Evolutionary conservation across 2,113 vertebrate species (phyloP).

Genomic region (Aptenodytes patagonicus): DNA sequence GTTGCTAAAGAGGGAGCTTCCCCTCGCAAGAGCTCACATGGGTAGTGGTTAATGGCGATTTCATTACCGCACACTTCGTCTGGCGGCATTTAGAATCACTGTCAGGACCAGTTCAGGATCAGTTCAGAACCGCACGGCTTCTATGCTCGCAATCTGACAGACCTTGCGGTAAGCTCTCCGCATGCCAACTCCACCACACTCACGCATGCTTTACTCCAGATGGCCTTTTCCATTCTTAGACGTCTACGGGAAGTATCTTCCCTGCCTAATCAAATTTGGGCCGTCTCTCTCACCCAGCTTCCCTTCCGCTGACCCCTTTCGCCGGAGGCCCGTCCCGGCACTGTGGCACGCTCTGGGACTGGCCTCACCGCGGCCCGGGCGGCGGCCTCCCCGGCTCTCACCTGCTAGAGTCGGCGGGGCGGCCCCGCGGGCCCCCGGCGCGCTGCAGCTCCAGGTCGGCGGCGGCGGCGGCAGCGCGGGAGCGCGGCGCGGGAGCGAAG

Average conservation of each 20-base stretch:
- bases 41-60: not conserved
- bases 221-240: not conserved
- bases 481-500: not conserved
- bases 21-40: accelerated
- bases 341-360: not conserved
- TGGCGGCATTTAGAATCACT: not conserved
- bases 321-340: not conserved
- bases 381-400: not conserved
- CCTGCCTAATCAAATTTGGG: not conserved
- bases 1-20: not conserved
- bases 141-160: accelerated
- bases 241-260: not conserved
- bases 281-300: not conserved
- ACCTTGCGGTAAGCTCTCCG: not conserved
- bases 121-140: accelerated
- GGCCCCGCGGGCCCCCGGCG: not conserved
- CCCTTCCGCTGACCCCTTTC: accelerated
- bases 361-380: not conserved
- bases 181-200: accelerated
- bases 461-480: not conserved
- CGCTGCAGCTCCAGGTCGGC: constrained; percentile 47
- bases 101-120: not conserved
- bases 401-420: not conserved
- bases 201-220: accelerated
- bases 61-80: not conserved